Conservation (phyloP, 2,888 invertebrate species). For the Hirtodrosophila confusa region DNA sequence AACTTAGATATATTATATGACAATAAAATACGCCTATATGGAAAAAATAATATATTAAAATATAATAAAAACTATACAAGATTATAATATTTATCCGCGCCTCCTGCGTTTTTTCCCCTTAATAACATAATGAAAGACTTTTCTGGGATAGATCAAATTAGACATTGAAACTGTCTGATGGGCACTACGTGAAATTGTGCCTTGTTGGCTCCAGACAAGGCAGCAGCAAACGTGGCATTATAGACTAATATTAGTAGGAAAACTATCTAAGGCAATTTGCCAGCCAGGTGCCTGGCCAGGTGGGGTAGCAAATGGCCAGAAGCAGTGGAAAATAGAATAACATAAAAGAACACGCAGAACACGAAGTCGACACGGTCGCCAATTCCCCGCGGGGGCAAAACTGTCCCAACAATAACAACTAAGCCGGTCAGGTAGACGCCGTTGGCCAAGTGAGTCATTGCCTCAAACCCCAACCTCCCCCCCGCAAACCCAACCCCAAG, state of each 20-base stretch:
- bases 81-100: too few species aligned
- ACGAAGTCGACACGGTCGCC: constrained; percentile 29
- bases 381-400: constrained; percentile 26
- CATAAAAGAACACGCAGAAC: constrained; percentile 16
- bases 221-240: constrained; percentile 1
- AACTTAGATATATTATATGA: neutral
- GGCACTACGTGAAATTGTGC: constrained; percentile 45
- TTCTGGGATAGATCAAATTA: constrained; percentile 9
- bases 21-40: too few species aligned
- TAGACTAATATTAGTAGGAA: constrained; percentile 16
- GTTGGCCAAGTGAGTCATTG: constrained; percentile 59
- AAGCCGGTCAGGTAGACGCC: constrained; percentile 59
- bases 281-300: neutral
- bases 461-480: constrained; percentile 2
- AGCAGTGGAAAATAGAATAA: constrained; percentile 8
- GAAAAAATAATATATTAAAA: constrained; percentile 4
- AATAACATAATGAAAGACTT: constrained; percentile 28
- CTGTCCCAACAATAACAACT: constrained; percentile 34
- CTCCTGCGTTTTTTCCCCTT: constrained; percentile 9
- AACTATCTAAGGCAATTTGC: constrained; percentile 17
- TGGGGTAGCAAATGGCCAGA: constrained; percentile 7
- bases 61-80: neutral
- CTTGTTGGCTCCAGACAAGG: constrained; percentile 8
- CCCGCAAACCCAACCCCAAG: constrained; percentile 2
- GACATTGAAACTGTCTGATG: constrained; percentile 29